Percentiles rank a stretch among this genome's conserved stretches.
phyloP scores from a whole-genome alignment of 1,140 invertebrate species.

The Meteorus sp. region DNA sequence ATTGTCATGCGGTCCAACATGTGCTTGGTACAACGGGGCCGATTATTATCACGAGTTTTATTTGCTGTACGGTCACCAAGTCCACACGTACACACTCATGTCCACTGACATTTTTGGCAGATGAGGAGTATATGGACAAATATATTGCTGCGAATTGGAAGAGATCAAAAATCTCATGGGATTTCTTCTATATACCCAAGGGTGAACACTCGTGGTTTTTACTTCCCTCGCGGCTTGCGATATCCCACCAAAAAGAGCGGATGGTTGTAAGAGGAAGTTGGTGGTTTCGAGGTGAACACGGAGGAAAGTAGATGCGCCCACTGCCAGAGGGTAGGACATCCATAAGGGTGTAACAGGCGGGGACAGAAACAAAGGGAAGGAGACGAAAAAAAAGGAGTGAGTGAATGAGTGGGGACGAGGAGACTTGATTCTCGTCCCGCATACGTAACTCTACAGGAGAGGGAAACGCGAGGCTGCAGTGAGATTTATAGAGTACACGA shows the following conservation, averaged over 20 bases:
- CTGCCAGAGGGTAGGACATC: background rate
- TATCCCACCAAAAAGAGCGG: too few species aligned
- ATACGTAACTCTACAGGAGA: conserved; percentile 6
- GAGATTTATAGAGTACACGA: conserved; percentile 15
- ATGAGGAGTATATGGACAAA: background rate
- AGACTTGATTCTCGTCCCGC: conserved; percentile 13
- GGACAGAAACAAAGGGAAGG: background rate
- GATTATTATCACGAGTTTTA: conserved; percentile 11
- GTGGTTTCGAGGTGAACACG: too few species aligned
- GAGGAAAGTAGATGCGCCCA: background rate
- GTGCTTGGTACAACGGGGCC: conserved; percentile 1
- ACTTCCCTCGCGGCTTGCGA: too few species aligned
- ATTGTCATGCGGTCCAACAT: conserved; percentile 9
- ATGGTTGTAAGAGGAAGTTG: too few species aligned
- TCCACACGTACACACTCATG: background rate
- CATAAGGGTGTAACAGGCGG: background rate
- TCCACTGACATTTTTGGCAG: background rate
- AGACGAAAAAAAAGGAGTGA: background rate
- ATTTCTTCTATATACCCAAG: too few species aligned
- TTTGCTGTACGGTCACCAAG: background rate
- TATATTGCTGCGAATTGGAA: too few species aligned
- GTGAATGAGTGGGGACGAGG: background rate
- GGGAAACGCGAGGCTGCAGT: too few species aligned
- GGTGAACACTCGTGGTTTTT: too few species aligned
- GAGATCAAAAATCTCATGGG: too few species aligned